Evolutionary conservation across 2,888 invertebrate genomes (phyloP).

Genomic region (Anorthoa munda): DNA sequence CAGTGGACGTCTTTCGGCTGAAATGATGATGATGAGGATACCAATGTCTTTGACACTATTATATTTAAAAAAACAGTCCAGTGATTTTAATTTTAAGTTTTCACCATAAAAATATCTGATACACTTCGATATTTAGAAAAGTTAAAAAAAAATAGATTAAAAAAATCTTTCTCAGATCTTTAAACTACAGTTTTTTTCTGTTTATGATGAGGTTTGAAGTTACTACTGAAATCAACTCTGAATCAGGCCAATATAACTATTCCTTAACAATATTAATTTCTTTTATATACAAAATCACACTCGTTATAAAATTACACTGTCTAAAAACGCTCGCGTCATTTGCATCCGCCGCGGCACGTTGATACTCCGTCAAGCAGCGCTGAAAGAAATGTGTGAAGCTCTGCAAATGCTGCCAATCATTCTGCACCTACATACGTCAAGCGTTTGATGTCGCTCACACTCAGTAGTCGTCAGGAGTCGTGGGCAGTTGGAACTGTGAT

Average conservation of each 20-base stretch:
- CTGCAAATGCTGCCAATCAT: conserved; percentile 54
- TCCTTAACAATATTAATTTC: background rate
- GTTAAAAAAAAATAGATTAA: background rate
- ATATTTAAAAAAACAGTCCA: background rate
- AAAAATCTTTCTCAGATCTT: background rate
- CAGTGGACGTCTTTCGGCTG: too few relatives aligned
- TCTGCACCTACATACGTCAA: conserved; percentile 37
- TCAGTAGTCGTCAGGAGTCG: background rate
- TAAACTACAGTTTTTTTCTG: background rate
- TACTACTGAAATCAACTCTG: too few relatives aligned
- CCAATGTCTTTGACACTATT: background rate
- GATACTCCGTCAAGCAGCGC: conserved; percentile 32
- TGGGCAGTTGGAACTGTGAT: conserved; percentile 29
- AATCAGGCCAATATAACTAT: background rate
- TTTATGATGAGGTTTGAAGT: background rate
- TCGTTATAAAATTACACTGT: background rate
- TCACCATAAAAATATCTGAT: background rate
- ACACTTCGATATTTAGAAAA: background rate
- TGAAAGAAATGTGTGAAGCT: conserved; percentile 55
- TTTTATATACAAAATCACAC: background rate
- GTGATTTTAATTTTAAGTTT: too few relatives aligned
- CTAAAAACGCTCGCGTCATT: conserved; percentile 15
- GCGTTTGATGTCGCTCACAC: conserved; percentile 35
- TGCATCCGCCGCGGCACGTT: conserved; percentile 19
- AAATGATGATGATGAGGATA: too few relatives aligned